Evolutionary conservation across 2,113 vertebrate genomes (phyloP), one percentile per base, ranked within the genome.

Genomic region (Prolemur simus): DNA sequence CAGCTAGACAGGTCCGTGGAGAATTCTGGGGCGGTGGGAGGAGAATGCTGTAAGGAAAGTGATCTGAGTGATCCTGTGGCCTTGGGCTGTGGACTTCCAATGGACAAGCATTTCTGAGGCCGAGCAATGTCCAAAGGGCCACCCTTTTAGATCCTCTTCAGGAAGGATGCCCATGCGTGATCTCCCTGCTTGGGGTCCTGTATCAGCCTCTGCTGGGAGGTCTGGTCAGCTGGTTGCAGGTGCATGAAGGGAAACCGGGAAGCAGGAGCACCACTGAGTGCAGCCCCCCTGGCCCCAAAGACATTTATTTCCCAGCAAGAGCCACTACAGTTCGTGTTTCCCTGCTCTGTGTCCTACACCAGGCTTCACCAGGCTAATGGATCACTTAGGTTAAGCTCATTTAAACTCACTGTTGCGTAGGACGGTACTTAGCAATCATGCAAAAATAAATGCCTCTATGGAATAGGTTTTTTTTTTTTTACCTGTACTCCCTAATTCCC

Each of bases 371-470:
- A 25, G 64, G 25, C 23, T 89, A 71, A 87, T 29, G 25, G 56
- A 91, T 80, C 80, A 68, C 54, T 66, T 77, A 25, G n/a, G 64
- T 83, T 94, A 87, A 91, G 58, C 20, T 91, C 92, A 81, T 69
- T 85, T 49, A 18, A 94, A 82, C 29, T 77, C 39, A 77, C 13
- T 32, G 32, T 78, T 90, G 54, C 4, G 5, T 20, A 63, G 63
- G 96, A 60, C 3, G 15, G 58, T 32, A 39, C 39, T 82, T 76
- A 87, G 54, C 89, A 84, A 71, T 92, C 47, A 76, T 37, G 52
- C 1, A 81, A 83, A 83, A 47, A 58, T 49, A 25, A 45, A 15
- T 9, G 42, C 25, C 12, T 77, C n/a, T 45, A 7, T 29, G 34
- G 34, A 45, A 52, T 6, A 83, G 42, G 27, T 2, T 91, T 49